Percentiles rank a stretch among this genome's conserved stretches.
Evolutionary conservation across 2,888 invertebrate species (phyloP).

Genomic region (Acrobasis repandana): DNA sequence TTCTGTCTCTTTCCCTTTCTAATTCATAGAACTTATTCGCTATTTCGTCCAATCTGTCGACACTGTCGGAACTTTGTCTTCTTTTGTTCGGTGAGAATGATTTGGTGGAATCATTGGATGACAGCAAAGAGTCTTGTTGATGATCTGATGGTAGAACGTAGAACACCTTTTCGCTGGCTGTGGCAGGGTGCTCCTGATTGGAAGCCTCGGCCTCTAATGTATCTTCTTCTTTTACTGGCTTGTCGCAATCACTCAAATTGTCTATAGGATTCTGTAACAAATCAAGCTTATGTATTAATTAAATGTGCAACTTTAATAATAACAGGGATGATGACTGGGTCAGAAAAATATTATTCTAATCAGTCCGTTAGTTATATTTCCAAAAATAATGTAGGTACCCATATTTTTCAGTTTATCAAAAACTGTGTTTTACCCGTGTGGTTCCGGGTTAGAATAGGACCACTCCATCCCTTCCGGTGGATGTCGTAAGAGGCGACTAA

Average conservation of each 20-base stretch:
- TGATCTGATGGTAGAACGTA: conserved; percentile 2
- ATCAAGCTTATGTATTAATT: too few species aligned
- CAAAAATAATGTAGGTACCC: too few species aligned
- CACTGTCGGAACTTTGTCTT: conserved; percentile 8
- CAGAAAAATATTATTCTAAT: too few species aligned
- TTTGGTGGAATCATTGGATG: neutral
- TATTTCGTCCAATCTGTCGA: conserved; percentile 28
- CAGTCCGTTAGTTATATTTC: too few species aligned
- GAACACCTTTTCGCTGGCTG: conserved; percentile 2
- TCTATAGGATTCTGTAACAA: neutral
- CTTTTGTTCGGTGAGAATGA: conserved; percentile 18
- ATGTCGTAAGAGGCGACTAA: too few species aligned
- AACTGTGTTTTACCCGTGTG: too few species aligned
- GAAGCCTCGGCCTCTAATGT: neutral
- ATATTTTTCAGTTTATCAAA: too few species aligned
- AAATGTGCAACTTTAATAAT: too few species aligned
- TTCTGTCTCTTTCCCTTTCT: conserved; percentile 34
- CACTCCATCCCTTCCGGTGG: too few species aligned
- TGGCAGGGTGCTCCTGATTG: neutral
- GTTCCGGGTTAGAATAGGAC: too few species aligned
- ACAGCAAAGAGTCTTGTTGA: neutral
- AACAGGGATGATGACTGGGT: too few species aligned
- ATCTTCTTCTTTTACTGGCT: conserved; percentile 1
- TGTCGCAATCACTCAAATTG: neutral
- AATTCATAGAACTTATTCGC: conserved; percentile 35